A percentile compares a stretch with the other conserved stretches of the same genome.
These are phyloP conservation scores for Paracanthobrama guichenoti DNA, from an alignment of 2,113 vertebrate genomes.

Conservation along the genomic window DNA sequence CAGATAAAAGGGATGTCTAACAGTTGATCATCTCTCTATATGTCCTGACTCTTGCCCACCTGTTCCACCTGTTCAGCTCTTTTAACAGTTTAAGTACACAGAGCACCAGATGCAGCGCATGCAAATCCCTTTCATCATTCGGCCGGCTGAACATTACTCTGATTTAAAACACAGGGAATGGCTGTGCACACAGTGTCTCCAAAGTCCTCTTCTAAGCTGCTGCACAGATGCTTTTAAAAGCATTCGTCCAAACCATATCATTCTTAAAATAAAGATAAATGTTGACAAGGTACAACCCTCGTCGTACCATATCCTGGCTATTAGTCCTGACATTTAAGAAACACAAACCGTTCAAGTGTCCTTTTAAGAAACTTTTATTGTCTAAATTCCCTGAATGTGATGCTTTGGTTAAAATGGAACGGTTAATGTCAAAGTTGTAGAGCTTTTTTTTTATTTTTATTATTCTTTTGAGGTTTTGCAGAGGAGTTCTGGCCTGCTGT, in stretches of 20 bases:
- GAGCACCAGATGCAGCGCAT: neutral
- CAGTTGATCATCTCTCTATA: slow-evolving; percentile 28
- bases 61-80: slow-evolving; percentile 51
- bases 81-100: slow-evolving; percentile 22
- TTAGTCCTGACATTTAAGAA: slow-evolving; percentile 63
- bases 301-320: slow-evolving; percentile 67
- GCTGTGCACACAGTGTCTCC: slow-evolving; percentile 55
- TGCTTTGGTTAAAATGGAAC: slow-evolving; percentile 62
- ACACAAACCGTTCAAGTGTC: slow-evolving; percentile 74
- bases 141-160: slow-evolving; percentile 37
- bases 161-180: slow-evolving; percentile 29
- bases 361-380: slow-evolving; percentile 79
- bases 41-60: slow-evolving; percentile 1
- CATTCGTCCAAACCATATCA: slow-evolving; percentile 44
- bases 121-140: slow-evolving; percentile 61
- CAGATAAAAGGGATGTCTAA: slow-evolving; percentile 18
- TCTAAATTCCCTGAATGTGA: slow-evolving; percentile 74
- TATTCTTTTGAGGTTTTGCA: slow-evolving; percentile 39
- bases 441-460: neutral
- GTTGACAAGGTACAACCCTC: slow-evolving; percentile 61
- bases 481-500: slow-evolving; percentile 34
- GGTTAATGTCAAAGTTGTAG: slow-evolving; percentile 42
- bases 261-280: slow-evolving; percentile 67
- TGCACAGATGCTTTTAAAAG: slow-evolving; percentile 65
- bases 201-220: slow-evolving; percentile 65